Conservation (phyloP, 2,797 vertebrate genomes). For the Sandelia bainsii region DNA sequence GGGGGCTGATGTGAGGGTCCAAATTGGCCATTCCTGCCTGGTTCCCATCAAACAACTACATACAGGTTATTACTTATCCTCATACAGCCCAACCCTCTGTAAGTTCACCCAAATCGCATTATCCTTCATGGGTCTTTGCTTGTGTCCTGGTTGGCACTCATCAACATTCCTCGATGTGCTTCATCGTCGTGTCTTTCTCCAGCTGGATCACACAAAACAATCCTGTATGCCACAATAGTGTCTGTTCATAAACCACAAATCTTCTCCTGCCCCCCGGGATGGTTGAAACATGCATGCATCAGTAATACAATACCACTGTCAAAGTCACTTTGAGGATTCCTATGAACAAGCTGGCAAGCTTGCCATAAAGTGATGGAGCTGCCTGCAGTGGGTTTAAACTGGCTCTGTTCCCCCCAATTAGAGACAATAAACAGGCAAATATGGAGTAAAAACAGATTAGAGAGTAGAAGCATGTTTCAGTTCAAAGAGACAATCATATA, state of each 20-base stretch:
- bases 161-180: constrained; percentile 62
- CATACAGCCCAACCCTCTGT: background rate
- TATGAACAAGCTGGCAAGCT: constrained; percentile 57
- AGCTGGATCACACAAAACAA: constrained; percentile 44
- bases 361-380: constrained; percentile 53
- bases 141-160: constrained; percentile 30
- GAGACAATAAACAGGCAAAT: background rate
- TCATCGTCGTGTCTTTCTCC: constrained; percentile 51
- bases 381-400: constrained; percentile 13
- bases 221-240: constrained; percentile 56
- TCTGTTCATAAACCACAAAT: constrained; percentile 66
- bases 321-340: constrained; percentile 79
- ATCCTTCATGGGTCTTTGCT: constrained; percentile 55
- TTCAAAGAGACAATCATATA: background rate
- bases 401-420: constrained; percentile 22
- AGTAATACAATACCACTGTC: constrained; percentile 77
- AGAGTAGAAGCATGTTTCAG: background rate
- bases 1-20: constrained; percentile 11
- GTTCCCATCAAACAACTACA: constrained; percentile 37
- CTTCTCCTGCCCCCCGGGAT: constrained; percentile 44
- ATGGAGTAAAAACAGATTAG: background rate
- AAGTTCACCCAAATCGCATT: constrained; percentile 58
- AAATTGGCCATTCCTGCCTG: constrained; percentile 21
- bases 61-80: constrained; percentile 30
- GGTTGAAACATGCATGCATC: constrained; percentile 51